Evolutionary conservation across 2,113 vertebrate species (phyloP).

Genomic region (Clinocottus analis): DNA sequence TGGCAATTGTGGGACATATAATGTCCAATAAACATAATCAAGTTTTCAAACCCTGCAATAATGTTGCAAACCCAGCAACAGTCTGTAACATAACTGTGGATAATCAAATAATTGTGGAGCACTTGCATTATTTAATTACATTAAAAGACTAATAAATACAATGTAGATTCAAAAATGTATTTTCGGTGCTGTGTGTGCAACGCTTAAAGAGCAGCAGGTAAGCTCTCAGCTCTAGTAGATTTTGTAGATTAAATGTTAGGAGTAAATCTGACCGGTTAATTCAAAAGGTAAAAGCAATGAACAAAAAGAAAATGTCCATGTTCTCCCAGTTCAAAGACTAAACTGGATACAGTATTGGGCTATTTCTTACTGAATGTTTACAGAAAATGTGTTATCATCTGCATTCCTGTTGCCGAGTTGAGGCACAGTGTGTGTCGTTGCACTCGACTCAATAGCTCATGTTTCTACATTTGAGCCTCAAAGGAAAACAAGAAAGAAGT

Average conservation of each 20-base stretch:
- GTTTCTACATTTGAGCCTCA: constrained; percentile 13
- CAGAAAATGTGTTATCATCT: constrained; percentile 1
- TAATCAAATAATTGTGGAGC: neutral
- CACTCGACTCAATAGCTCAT: neutral
- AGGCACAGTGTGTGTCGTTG: neutral
- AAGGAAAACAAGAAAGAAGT: neutral
- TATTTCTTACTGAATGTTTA: neutral
- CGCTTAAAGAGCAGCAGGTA: constrained; percentile 5
- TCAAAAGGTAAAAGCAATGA: constrained; percentile 30
- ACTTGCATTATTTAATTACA: neutral
- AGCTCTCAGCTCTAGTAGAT: constrained; percentile 46
- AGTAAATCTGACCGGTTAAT: constrained; percentile 54
- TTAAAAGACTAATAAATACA: constrained; percentile 1
- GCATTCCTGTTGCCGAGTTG: neutral
- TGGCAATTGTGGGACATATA: neutral
- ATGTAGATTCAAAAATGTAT: constrained; percentile 1
- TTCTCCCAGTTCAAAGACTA: constrained; percentile 8
- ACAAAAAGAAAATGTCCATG: neutral
- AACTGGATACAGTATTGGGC: neutral
- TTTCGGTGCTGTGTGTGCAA: neutral
- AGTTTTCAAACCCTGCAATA: neutral
- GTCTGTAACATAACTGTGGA: neutral
- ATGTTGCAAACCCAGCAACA: neutral
- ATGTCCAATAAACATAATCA: neutral
- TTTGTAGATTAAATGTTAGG: constrained; percentile 41